Evolutionary conservation across 2,888 invertebrate genomes (phyloP).

Genomic region (Scelioninae gen. 2): DNA sequence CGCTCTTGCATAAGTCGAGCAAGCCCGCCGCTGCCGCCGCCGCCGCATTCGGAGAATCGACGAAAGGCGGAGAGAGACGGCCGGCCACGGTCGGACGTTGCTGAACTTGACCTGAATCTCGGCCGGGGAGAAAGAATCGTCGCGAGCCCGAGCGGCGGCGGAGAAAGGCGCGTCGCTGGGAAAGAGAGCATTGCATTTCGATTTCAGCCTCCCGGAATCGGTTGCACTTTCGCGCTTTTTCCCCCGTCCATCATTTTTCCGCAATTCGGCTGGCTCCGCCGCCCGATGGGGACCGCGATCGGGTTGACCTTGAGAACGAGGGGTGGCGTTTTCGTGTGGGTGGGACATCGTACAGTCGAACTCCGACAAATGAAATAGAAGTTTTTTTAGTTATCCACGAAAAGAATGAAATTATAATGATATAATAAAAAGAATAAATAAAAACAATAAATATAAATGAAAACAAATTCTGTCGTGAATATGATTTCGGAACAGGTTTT

Average conservation of each 20-base stretch:
- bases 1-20: slow-evolving; percentile 65
- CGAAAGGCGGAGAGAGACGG: slow-evolving; percentile 59
- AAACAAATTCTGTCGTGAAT: no score
- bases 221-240: slow-evolving; percentile 64
- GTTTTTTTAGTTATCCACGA: no score
- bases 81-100: slow-evolving; percentile 51
- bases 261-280: no score
- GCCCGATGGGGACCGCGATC: no score
- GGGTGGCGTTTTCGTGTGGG: no score
- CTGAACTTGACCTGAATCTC: slow-evolving; percentile 61
- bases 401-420: no score
- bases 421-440: no score
- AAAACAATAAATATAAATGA: no score
- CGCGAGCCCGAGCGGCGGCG: slow-evolving; percentile 62
- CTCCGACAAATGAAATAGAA: no score
- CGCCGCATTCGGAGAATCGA: slow-evolving; percentile 40
- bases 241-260: slow-evolving; percentile 38
- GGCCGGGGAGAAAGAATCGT: slow-evolving; percentile 59
- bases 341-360: no score
- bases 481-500: no score
- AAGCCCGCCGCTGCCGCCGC: slow-evolving; percentile 29
- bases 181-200: slow-evolving; percentile 70
- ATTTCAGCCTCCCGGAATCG: slow-evolving; percentile 67
- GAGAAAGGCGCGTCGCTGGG: slow-evolving; percentile 63
- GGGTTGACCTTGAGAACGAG: no score